These are phyloP conservation scores for Junonia oenone DNA, from an alignment of 2,888 invertebrate species.

Conservation along the genomic window DNA sequence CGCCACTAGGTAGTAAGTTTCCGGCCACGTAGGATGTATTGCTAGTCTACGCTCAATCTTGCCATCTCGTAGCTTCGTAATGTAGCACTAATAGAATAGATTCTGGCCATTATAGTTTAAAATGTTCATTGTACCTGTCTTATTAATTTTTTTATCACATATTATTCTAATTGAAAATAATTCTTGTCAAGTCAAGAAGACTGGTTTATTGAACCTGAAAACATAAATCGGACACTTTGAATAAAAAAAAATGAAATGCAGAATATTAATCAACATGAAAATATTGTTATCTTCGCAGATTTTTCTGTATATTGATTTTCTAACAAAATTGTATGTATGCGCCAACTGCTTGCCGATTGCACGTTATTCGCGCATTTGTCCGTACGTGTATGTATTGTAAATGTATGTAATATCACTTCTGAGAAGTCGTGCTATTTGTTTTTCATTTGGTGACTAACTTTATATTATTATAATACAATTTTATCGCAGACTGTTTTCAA, in stretches of 20 bases:
- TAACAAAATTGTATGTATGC: not conserved
- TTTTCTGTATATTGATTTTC: not conserved
- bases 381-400: not conserved
- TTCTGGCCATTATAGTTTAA: not conserved
- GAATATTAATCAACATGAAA: too few species aligned
- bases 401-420: not conserved
- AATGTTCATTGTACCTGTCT: not conserved
- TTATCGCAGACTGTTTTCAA: not conserved
- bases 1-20: conserved; percentile 47
- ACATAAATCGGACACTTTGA: not conserved
- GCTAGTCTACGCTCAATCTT: conserved; percentile 42
- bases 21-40: conserved; percentile 38
- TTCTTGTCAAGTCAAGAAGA: not conserved
- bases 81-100: conserved; percentile 1
- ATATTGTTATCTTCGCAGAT: too few species aligned
- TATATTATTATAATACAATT: not conserved
- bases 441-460: not conserved
- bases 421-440: conserved; percentile 7
- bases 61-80: conserved; percentile 22
- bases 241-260: not conserved
- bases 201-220: too few species aligned
- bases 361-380: not conserved
- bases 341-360: not conserved
- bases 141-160: not conserved
- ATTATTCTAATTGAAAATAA: not conserved